These are phyloP conservation scores for Apamea sordens DNA, from an alignment of 2,888 invertebrate genomes.

Conservation along the genomic window DNA sequence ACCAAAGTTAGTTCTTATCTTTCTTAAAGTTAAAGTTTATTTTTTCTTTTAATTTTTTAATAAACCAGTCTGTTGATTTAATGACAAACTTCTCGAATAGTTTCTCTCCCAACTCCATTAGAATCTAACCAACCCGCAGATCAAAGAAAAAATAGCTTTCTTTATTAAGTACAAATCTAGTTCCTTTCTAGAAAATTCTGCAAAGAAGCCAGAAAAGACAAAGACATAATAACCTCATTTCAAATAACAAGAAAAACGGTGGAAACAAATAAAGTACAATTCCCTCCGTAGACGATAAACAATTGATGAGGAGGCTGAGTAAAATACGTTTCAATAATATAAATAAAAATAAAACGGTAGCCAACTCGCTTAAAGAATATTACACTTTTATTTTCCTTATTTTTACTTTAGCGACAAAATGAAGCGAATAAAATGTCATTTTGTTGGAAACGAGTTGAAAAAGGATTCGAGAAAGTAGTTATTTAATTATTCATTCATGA, in stretches of 20 bases:
- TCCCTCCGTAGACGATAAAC: slow-evolving; percentile 38
- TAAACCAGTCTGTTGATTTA: background rate
- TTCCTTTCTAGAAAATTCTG: background rate
- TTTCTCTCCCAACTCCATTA: background rate
- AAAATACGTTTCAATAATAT: slow-evolving; percentile 36
- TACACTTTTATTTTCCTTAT: slow-evolving; percentile 43
- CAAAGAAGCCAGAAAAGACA: slow-evolving; percentile 4
- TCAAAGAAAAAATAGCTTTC: slow-evolving; percentile 7
- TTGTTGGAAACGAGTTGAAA: slow-evolving; percentile 25
- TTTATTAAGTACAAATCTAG: background rate
- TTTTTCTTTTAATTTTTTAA: too few species aligned
- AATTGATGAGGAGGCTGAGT: slow-evolving; percentile 35
- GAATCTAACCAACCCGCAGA: background rate
- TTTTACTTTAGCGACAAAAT: slow-evolving; percentile 34
- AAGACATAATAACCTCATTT: slow-evolving; percentile 23
- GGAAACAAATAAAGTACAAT: slow-evolving; percentile 32
- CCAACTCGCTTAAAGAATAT: slow-evolving; percentile 29
- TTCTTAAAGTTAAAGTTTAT: too few species aligned
- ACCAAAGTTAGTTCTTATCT: too few species aligned
- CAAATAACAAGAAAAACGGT: slow-evolving; percentile 3
- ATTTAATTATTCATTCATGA: slow-evolving; percentile 50
- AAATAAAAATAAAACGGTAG: slow-evolving; percentile 37
- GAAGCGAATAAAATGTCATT: slow-evolving; percentile 40
- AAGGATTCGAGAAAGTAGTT: slow-evolving; percentile 29
- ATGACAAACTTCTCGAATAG: background rate